A percentile compares a stretch with the other conserved stretches of the same genome.
Evolutionary conservation across 1,140 invertebrate species (phyloP).

Genomic region (Drosophila repletoides): DNA sequence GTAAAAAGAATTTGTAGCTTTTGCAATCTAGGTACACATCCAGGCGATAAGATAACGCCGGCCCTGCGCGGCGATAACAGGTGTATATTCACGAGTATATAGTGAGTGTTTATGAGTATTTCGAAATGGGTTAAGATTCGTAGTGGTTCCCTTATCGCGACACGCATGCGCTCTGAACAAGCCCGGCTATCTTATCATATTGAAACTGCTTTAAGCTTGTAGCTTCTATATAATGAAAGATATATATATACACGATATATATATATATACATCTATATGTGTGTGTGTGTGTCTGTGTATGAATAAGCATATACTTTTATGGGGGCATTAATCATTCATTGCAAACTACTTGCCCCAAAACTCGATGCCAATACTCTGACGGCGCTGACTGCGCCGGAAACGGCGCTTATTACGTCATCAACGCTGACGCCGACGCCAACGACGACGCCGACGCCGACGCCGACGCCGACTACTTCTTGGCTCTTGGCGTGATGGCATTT

Average conservation of each 20-base stretch:
- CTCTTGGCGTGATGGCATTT: not conserved
- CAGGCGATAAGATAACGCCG: constrained; percentile 54
- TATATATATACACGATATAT: too few species aligned
- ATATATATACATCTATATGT: not conserved
- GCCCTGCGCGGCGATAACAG: constrained; percentile 48
- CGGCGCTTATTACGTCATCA: constrained; percentile 38
- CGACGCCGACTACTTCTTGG: constrained; percentile 15
- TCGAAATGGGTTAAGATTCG: constrained; percentile 54
- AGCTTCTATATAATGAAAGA: too few species aligned
- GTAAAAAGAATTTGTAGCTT: constrained; percentile 66
- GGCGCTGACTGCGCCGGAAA: constrained; percentile 33
- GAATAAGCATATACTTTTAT: not conserved
- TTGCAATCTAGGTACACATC: constrained; percentile 60
- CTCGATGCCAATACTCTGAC: constrained; percentile 28
- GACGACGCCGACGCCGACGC: constrained; percentile 28
- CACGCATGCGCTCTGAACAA: too few species aligned
- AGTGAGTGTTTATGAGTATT: not conserved
- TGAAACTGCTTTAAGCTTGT: constrained; percentile 26
- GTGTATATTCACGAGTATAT: constrained; percentile 11
- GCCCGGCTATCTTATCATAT: constrained; percentile 54
- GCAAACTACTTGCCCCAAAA: constrained; percentile 25
- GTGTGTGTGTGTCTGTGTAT: not conserved
- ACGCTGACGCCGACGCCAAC: not conserved
- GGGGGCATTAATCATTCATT: constrained; percentile 66
- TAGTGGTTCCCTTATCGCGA: constrained; percentile 16